Evolutionary conservation across 2,888 invertebrate species (phyloP).

Genomic region (Cinara cedri): DNA sequence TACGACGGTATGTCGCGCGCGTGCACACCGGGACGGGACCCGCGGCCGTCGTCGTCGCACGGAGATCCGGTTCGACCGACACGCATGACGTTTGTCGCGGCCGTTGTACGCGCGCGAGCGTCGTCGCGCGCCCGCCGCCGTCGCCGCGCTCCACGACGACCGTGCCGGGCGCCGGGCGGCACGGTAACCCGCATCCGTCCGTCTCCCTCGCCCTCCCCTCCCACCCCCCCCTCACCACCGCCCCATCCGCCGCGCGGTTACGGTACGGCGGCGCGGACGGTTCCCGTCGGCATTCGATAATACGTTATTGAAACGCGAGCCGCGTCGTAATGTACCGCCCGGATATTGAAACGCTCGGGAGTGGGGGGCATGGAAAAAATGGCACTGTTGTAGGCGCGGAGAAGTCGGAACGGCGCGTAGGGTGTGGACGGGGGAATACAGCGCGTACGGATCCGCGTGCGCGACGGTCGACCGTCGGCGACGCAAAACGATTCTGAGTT

Average conservation of each 20-base stretch:
- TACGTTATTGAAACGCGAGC: not conserved
- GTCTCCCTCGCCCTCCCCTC: not conserved
- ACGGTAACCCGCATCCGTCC: conserved; percentile 43
- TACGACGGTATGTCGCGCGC: no score
- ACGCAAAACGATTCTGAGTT: no score
- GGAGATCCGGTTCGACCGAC: conserved; percentile 25
- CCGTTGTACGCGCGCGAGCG: not conserved
- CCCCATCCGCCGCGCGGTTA: not conserved
- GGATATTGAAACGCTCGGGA: no score
- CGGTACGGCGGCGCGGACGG: not conserved
- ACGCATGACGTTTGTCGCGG: conserved; percentile 12
- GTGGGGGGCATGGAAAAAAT: no score
- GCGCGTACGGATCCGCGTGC: no score
- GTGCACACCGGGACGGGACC: no score
- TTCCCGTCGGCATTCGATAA: conserved; percentile 3
- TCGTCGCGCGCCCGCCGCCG: not conserved
- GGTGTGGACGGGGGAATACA: no score
- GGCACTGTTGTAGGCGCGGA: no score
- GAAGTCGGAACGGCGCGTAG: no score
- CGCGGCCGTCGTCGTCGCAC: not conserved
- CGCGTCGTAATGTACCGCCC: no score
- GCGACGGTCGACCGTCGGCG: no score
- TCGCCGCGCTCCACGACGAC: no score
- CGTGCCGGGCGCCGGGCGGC: conserved; percentile 30
- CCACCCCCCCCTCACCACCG: not conserved